These are phyloP conservation scores for Drosophila mimica DNA, from an alignment of 2,888 invertebrate species.

Conservation along the genomic window DNA sequence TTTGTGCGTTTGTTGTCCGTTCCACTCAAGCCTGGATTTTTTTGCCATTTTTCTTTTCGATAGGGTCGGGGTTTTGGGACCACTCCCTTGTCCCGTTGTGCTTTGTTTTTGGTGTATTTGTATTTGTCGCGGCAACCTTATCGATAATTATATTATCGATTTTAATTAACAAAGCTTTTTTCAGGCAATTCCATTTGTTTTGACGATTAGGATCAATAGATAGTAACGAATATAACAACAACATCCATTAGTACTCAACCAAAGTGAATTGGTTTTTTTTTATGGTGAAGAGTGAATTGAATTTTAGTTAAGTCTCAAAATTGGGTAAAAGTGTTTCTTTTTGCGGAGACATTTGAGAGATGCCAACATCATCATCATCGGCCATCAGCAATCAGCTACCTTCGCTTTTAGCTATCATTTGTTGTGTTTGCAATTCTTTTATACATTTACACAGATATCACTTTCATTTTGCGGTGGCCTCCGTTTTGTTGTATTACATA, in stretches of 20 bases:
- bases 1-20: conserved; percentile 54
- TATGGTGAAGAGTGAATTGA: not conserved
- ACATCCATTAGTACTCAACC: not conserved
- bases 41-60: conserved; percentile 1
- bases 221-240: not conserved
- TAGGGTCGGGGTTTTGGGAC: conserved; percentile 42
- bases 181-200: not conserved
- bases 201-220: not conserved
- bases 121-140: conserved; percentile 20
- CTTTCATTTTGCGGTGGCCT: conserved; percentile 64
- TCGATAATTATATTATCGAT: conserved; percentile 14
- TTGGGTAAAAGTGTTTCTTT: conserved; percentile 46
- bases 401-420: conserved; percentile 36
- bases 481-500: conserved; percentile 15
- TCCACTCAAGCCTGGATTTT: conserved; percentile 36
- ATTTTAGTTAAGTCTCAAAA: conserved; percentile 18
- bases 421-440: conserved; percentile 59
- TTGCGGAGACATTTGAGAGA: conserved; percentile 1
- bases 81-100: conserved; percentile 51
- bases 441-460: conserved; percentile 52
- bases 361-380: conserved; percentile 35
- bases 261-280: not conserved
- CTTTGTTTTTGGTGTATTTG: conserved; percentile 40
- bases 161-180: not conserved
- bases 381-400: conserved; percentile 7